These are phyloP conservation scores for Nomada goodeniana DNA, from an alignment of 2,888 invertebrate genomes.

Conservation along the genomic window DNA sequence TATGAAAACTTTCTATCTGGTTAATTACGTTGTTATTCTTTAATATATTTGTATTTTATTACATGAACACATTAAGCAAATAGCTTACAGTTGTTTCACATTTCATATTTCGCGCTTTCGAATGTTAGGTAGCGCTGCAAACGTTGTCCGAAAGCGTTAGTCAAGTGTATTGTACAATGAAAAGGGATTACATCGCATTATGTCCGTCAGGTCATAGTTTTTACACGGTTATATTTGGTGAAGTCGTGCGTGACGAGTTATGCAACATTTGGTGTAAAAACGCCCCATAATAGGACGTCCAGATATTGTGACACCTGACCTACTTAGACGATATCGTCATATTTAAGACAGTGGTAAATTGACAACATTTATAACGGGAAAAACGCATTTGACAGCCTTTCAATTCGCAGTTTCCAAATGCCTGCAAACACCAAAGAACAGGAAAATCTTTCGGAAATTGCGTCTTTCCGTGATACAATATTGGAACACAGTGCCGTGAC, in stretches of 20 bases:
- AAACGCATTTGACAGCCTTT: slow-evolving; percentile 58
- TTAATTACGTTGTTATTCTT: slow-evolving; percentile 12
- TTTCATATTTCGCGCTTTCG: slow-evolving; percentile 66
- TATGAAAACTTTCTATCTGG: not conserved
- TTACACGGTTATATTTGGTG: slow-evolving; percentile 76
- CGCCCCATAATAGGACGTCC: slow-evolving; percentile 73
- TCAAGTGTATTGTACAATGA: slow-evolving; percentile 80
- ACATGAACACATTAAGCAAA: not conserved
- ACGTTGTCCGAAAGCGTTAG: slow-evolving; percentile 76
- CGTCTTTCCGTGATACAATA: slow-evolving; percentile 71
- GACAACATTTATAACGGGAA: slow-evolving; percentile 48
- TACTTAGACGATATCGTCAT: slow-evolving; percentile 75
- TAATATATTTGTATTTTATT: not conserved
- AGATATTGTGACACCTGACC: slow-evolving; percentile 81
- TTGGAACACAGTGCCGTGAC: slow-evolving; percentile 68
- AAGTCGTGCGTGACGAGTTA: slow-evolving; percentile 79
- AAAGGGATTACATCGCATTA: slow-evolving; percentile 77
- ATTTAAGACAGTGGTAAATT: slow-evolving; percentile 67
- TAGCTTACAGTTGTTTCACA: not conserved
- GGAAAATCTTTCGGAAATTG: slow-evolving; percentile 68
- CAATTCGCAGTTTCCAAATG: slow-evolving; percentile 56
- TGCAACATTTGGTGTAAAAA: slow-evolving; percentile 78
- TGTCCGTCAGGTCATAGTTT: slow-evolving; percentile 72
- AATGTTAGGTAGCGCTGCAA: slow-evolving; percentile 66
- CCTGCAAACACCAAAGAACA: slow-evolving; percentile 31